A percentile compares a stretch with the other conserved stretches of the same genome.
Conservation (phyloP, 2,888 invertebrate species). For the Chrysolina americana region DNA sequence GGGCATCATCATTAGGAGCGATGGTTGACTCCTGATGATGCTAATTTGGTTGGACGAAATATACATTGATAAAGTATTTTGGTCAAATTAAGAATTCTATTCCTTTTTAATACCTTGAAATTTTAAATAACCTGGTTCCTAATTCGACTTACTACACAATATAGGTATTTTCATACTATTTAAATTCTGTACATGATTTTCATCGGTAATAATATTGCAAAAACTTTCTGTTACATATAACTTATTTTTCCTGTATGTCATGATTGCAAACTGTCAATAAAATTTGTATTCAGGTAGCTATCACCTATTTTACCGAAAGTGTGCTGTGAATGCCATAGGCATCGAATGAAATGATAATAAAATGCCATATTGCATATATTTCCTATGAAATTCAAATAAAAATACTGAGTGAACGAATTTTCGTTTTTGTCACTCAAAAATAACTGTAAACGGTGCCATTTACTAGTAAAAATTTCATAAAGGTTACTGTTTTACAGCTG, state of each 20-base stretch:
- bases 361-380: not conserved
- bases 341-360: not conserved
- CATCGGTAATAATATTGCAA: not conserved
- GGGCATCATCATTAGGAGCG: too few species aligned
- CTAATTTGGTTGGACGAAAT: too few species aligned
- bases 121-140: too few species aligned
- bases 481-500: conserved; percentile 24
- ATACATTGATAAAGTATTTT: too few species aligned
- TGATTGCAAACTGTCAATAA: conserved; percentile 1
- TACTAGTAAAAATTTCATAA: conserved; percentile 29
- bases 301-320: conserved; percentile 3
- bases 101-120: too few species aligned
- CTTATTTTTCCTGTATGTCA: not conserved
- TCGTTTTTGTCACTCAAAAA: conserved; percentile 8
- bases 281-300: not conserved
- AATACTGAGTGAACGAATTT: not conserved
- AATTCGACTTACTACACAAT: too few species aligned
- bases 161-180: too few species aligned
- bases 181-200: not conserved
- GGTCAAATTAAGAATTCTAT: too few species aligned
- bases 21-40: too few species aligned
- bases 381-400: conserved; percentile 11
- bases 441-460: conserved; percentile 28
- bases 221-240: conserved; percentile 1
- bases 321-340: not conserved